Percentiles rank a stretch among this genome's conserved stretches.
Conservation (phyloP, 2,888 invertebrate species). For the Malachius bipustulatus region DNA sequence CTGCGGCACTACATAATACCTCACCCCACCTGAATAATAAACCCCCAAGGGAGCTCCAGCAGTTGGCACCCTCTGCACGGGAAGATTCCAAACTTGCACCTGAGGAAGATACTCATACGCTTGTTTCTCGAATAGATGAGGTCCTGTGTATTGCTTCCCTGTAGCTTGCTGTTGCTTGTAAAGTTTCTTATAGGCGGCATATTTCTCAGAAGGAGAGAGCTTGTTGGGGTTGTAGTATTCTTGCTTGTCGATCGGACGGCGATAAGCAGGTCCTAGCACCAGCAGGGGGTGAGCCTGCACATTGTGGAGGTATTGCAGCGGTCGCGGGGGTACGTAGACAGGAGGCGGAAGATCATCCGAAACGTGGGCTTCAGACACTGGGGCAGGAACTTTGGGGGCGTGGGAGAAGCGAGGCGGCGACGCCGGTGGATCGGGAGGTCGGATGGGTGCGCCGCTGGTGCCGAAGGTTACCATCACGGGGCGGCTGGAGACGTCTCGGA, state of each 20-base stretch:
- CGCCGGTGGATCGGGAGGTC: conserved; percentile 29
- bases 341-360: conserved; percentile 33
- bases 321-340: conserved; percentile 29
- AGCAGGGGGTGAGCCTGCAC: conserved; percentile 25
- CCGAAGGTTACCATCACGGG: conserved; percentile 37
- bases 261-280: conserved; percentile 32
- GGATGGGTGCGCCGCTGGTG: conserved; percentile 35
- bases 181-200: conserved; percentile 26
- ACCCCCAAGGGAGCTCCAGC: conserved; percentile 27
- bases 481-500: no score
- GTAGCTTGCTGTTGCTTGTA: conserved; percentile 23
- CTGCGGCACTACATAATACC: conserved; percentile 35
- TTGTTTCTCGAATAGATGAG: conserved; percentile 33
- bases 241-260: conserved; percentile 32
- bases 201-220: no score
- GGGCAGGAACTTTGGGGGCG: conserved; percentile 27
- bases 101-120: conserved; percentile 32
- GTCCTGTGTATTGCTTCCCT: conserved; percentile 32
- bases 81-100: no score
- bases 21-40: conserved; percentile 33
- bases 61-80: conserved; percentile 19
- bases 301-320: conserved; percentile 27
- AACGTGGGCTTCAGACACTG: conserved; percentile 29
- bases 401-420: conserved; percentile 30
- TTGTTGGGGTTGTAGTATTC: conserved; percentile 29